These are phyloP conservation scores for Aurelia sp. DNA, from an alignment of 30 jellyfish, hydroid and myxozoan genomes.

Conservation along the genomic window DNA sequence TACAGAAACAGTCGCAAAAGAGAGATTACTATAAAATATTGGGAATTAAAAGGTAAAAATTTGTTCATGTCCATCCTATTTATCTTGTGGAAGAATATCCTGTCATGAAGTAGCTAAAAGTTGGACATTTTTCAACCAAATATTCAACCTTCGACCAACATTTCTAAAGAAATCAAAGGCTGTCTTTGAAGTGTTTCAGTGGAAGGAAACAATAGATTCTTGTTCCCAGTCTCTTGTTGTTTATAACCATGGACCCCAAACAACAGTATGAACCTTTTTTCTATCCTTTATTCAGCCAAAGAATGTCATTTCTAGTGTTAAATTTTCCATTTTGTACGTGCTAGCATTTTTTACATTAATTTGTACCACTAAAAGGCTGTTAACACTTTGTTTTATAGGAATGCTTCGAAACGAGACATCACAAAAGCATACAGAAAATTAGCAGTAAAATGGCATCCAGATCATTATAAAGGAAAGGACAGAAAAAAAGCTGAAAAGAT, in stretches of 20 bases:
- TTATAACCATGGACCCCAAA: no score
- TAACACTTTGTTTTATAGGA: conserved; percentile 34
- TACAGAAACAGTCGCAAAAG: conserved; percentile 82
- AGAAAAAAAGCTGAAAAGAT: conserved; percentile 87
- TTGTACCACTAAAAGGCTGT: background rate
- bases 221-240: no score
- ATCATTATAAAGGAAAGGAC: conserved; percentile 84
- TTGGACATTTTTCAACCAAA: background rate
- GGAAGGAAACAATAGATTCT: no score
- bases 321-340: no score
- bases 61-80: background rate
- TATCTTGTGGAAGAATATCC: background rate
- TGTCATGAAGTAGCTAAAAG: no score
- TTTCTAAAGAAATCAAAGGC: background rate
- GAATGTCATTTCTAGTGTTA: no score
- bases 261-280: no score
- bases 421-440: conserved; percentile 84
- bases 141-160: background rate
- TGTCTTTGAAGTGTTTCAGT: no score
- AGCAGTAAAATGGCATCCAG: conserved; percentile 97
- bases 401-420: conserved; percentile 86
- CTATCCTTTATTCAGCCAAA: no score
- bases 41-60: conserved; percentile 81
- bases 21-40: conserved; percentile 91
- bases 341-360: no score